Conservation (phyloP, 2,888 invertebrate species). For the Aporophyla nigra region DNA sequence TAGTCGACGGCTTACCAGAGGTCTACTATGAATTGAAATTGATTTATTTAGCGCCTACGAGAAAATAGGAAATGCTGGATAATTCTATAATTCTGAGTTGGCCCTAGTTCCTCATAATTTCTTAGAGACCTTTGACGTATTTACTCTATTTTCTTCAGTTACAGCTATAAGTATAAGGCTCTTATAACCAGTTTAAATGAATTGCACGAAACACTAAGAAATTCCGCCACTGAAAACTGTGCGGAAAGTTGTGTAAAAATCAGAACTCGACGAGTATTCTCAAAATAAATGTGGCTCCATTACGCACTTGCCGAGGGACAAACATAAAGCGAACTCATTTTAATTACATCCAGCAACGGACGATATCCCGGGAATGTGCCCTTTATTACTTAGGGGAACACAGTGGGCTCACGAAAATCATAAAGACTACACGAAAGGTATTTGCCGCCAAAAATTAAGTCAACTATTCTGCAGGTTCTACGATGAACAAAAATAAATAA, state of each 20-base stretch:
- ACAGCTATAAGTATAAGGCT: too few relatives aligned
- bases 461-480: slow-evolving; percentile 1
- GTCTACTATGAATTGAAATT: slow-evolving; percentile 8
- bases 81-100: background rate
- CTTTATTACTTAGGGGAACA: slow-evolving; percentile 55
- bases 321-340: slow-evolving; percentile 52
- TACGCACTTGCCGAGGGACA: slow-evolving; percentile 38
- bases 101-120: background rate
- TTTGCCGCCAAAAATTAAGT: background rate
- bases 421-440: background rate
- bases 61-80: background rate
- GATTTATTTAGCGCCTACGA: slow-evolving; percentile 16
- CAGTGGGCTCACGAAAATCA: slow-evolving; percentile 35
- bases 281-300: slow-evolving; percentile 46
- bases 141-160: background rate
- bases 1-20: slow-evolving; percentile 18
- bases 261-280: slow-evolving; percentile 27
- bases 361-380: slow-evolving; percentile 56
- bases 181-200: background rate
- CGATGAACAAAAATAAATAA: background rate
- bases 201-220: background rate
- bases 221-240: slow-evolving; percentile 12
- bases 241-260: slow-evolving; percentile 38
- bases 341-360: slow-evolving; percentile 62
- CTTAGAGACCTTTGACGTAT: background rate